phyloP scores from a whole-genome alignment of 1,140 invertebrate species.

The Drosophila ogumai region DNA sequence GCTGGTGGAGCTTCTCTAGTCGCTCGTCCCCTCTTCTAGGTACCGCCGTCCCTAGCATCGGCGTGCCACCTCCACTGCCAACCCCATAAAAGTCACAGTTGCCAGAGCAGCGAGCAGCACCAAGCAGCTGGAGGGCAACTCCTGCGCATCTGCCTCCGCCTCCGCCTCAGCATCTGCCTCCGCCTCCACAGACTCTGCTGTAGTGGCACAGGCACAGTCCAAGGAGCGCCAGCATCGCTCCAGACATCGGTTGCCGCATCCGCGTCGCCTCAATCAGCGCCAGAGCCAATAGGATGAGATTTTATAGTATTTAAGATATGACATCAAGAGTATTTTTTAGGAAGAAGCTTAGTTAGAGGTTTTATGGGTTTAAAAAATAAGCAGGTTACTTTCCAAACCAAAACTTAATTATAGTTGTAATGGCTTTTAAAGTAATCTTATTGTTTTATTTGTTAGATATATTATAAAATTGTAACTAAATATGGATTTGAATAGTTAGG shows the following conservation, averaged over 20 bases:
- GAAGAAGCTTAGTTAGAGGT: not conserved
- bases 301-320: not conserved
- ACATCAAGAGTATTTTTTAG: not conserved
- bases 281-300: slow-evolving; percentile 20
- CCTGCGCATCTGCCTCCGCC: not conserved
- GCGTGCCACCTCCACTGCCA: slow-evolving; percentile 38
- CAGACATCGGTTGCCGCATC: slow-evolving; percentile 5
- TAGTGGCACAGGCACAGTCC: not conserved
- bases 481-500: not conserved
- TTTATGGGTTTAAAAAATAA: not conserved
- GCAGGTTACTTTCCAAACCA: too few relatives aligned
- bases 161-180: not conserved
- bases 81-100: slow-evolving; percentile 8
- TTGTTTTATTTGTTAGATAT: not conserved
- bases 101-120: slow-evolving; percentile 12
- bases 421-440: not conserved
- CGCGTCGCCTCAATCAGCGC: slow-evolving; percentile 8
- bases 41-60: slow-evolving; percentile 60
- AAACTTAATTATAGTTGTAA: not conserved
- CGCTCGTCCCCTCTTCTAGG: slow-evolving; percentile 64
- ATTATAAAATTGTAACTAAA: too few relatives aligned
- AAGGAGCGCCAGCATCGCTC: slow-evolving; percentile 28
- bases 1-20: slow-evolving; percentile 43
- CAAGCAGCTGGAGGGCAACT: slow-evolving; percentile 3
- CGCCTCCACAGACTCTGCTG: slow-evolving; percentile 9